phyloP scores from a whole-genome alignment of 2,113 vertebrate species.

The Bambusicola thoracicus region DNA sequence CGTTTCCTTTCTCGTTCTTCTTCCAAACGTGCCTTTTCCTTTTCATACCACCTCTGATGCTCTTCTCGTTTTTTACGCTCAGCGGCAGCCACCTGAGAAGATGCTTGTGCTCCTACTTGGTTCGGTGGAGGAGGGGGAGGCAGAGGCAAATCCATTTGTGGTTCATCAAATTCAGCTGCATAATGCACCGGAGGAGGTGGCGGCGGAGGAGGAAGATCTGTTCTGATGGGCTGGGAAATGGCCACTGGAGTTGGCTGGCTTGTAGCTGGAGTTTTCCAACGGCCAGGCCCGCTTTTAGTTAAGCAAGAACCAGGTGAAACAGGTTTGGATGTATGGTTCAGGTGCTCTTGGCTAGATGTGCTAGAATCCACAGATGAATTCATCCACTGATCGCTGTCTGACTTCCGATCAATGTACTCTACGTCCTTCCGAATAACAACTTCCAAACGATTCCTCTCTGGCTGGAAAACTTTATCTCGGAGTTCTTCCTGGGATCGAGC shows the following conservation, averaged over 20 bases:
- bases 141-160: constrained; percentile 81
- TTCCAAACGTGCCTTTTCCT: constrained; percentile 96
- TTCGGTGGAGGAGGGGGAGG: constrained; percentile 79
- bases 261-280: constrained; percentile 93
- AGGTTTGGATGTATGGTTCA: constrained; percentile 88
- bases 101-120: constrained; percentile 62
- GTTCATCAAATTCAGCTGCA: constrained; percentile 71
- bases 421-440: constrained; percentile 82
- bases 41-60: constrained; percentile 98
- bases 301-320: constrained; percentile 83
- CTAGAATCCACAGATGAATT: constrained; percentile 92
- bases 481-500: constrained; percentile 93
- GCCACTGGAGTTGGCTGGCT: constrained; percentile 75
- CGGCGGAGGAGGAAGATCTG: constrained; percentile 91
- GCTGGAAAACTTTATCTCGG: constrained; percentile 75
- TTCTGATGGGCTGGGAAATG: constrained; percentile 82
- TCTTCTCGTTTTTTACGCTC: constrained; percentile 95
- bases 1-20: constrained; percentile 95
- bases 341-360: constrained; percentile 94
- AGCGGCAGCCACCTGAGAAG: constrained; percentile 74
- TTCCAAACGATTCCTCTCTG: constrained; percentile 82
- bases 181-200: constrained; percentile 88
- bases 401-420: constrained; percentile 74
- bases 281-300: constrained; percentile 93
- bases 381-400: constrained; percentile 86